phyloP scores from a whole-genome alignment of 2,888 invertebrate genomes.

The Encarsia formosa region DNA sequence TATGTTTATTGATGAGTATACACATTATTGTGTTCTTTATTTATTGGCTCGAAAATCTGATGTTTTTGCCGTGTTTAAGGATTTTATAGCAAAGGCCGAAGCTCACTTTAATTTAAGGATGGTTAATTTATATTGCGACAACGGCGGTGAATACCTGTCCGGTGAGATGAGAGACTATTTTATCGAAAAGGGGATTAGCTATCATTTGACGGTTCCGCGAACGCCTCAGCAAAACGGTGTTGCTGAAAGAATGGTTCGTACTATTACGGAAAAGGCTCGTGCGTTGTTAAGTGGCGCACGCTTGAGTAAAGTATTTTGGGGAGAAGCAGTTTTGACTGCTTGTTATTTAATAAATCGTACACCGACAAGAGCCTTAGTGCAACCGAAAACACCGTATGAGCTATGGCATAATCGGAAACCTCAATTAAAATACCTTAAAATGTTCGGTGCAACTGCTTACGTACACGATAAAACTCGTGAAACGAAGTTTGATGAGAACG shows the following conservation, averaged over 20 bases:
- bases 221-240: slow-evolving; percentile 20
- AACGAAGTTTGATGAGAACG: slow-evolving; percentile 41
- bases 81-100: slow-evolving; percentile 32
- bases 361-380: slow-evolving; percentile 1
- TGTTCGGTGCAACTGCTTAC: not conserved
- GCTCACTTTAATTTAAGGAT: slow-evolving; percentile 24
- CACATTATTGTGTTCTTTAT: too few relatives aligned
- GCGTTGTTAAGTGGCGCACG: slow-evolving; percentile 13
- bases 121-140: slow-evolving; percentile 18
- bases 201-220: slow-evolving; percentile 13
- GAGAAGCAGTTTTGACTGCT: not conserved
- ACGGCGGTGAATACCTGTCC: slow-evolving; percentile 40
- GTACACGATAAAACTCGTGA: slow-evolving; percentile 35
- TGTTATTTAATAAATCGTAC: not conserved
- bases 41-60: slow-evolving; percentile 25
- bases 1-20: too few relatives aligned
- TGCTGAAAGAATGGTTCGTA: slow-evolving; percentile 18
- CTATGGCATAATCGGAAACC: not conserved
- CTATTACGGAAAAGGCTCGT: slow-evolving; percentile 14
- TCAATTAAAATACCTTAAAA: not conserved
- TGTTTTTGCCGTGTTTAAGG: slow-evolving; percentile 25
- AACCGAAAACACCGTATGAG: not conserved
- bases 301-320: slow-evolving; percentile 13
- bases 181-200: slow-evolving; percentile 37
- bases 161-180: slow-evolving; percentile 39